A percentile compares a stretch with the other conserved stretches of the same genome.
Conservation (phyloP, 2,797 vertebrate genomes). For the Paratrypauchen microcephalus region DNA sequence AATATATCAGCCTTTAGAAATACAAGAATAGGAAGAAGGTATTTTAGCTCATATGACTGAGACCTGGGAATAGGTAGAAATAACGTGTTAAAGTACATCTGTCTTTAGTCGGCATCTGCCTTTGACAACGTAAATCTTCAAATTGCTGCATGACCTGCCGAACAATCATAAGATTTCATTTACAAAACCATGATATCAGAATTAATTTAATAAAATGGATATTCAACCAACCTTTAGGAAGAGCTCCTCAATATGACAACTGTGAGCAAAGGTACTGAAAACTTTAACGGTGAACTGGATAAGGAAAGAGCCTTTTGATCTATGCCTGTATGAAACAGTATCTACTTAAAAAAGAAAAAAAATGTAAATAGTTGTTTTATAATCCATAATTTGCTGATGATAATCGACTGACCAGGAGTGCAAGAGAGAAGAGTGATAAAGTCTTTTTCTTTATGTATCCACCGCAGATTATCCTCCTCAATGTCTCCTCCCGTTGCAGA, state of each 20-base stretch:
- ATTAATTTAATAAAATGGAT: background rate
- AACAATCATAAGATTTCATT: constrained; percentile 11
- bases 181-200: background rate
- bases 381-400: background rate
- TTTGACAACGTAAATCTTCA: background rate
- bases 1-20: too few species aligned
- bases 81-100: constrained; percentile 48
- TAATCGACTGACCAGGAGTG: constrained; percentile 65
- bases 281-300: constrained; percentile 55
- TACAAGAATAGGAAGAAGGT: too few species aligned
- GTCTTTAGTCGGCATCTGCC: constrained; percentile 72
- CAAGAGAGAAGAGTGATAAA: constrained; percentile 67
- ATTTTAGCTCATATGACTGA: background rate
- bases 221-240: constrained; percentile 60
- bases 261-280: constrained; percentile 24
- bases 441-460: constrained; percentile 67
- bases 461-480: constrained; percentile 21
- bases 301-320: constrained; percentile 36
- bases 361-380: background rate
- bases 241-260: constrained; percentile 65
- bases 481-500: background rate
- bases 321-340: constrained; percentile 55
- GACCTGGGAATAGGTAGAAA: constrained; percentile 70
- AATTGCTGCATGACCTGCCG: constrained; percentile 64
- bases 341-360: constrained; percentile 49